phyloP scores from a whole-genome alignment of 1,140 invertebrate genomes.

The Hesperophylax magnus region DNA sequence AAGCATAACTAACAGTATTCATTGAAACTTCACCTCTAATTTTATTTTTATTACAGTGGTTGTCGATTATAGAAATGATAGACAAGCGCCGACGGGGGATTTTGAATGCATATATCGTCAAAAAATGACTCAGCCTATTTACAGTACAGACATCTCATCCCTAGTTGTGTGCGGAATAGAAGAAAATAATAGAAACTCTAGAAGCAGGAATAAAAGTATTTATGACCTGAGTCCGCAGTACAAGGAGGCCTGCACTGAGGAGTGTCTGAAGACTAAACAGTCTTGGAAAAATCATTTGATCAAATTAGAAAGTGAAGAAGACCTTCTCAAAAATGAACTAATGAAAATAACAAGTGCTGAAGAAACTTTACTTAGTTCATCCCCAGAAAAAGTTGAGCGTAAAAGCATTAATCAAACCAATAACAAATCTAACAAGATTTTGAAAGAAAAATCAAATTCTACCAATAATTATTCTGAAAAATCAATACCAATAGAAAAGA shows the following conservation, averaged over 20 bases:
- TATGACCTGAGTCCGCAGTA: neutral
- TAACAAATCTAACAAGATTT: neutral
- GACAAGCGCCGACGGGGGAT: constrained; percentile 69
- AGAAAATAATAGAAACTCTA: neutral
- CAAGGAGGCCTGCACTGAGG: constrained; percentile 16
- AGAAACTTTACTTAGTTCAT: constrained; percentile 5
- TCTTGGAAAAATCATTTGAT: constrained; percentile 30
- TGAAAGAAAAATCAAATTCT: too few species aligned
- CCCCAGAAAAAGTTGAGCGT: neutral
- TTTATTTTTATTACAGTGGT: constrained; percentile 67
- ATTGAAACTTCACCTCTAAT: too few species aligned
- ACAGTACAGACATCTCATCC: constrained; percentile 48
- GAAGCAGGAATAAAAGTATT: neutral
- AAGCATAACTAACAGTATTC: too few species aligned
- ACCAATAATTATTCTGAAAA: too few species aligned
- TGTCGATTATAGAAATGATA: constrained; percentile 70
- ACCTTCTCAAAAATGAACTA: constrained; percentile 11
- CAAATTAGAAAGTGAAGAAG: constrained; percentile 12
- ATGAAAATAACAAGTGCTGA: constrained; percentile 18
- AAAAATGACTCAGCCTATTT: constrained; percentile 61
- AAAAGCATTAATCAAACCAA: neutral
- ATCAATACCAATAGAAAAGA: too few species aligned
- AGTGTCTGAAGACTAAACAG: constrained; percentile 1
- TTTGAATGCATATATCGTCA: constrained; percentile 71
- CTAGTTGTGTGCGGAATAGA: constrained; percentile 19